Evolutionary conservation across 1,140 invertebrate genomes (phyloP).

Genomic region (Tenebrio molitor): DNA sequence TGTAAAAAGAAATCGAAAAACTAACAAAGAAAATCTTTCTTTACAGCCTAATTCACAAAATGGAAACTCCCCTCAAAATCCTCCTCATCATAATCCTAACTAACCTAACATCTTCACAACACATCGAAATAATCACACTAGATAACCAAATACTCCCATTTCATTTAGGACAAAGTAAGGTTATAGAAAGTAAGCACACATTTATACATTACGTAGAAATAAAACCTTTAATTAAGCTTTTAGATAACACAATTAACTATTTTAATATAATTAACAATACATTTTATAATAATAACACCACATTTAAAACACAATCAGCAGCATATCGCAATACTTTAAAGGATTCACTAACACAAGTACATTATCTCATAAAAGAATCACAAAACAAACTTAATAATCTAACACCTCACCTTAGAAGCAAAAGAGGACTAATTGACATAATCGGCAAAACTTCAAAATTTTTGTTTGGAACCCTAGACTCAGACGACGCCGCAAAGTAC

Average conservation of each 20-base stretch:
- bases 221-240: too few relatives aligned
- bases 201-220: too few relatives aligned
- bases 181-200: too few relatives aligned
- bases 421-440: constrained; percentile 41
- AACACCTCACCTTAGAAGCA: constrained; percentile 2
- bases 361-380: constrained; percentile 8
- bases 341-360: background rate
- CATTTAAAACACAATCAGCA: background rate
- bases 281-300: background rate
- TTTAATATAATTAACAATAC: background rate
- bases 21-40: background rate
- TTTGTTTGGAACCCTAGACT: constrained; percentile 46
- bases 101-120: background rate
- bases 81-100: background rate
- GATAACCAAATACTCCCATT: too few relatives aligned
- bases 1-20: constrained; percentile 16
- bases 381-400: constrained; percentile 27
- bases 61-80: background rate
- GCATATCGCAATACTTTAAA: background rate
- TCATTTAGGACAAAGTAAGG: too few relatives aligned
- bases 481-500: constrained; percentile 9
- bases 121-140: constrained; percentile 8
- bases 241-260: constrained; percentile 1
- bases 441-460: constrained; percentile 38
- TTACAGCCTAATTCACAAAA: background rate